Conservation (phyloP, 1,140 invertebrate species). For the Stegodyphus dumicola region DNA sequence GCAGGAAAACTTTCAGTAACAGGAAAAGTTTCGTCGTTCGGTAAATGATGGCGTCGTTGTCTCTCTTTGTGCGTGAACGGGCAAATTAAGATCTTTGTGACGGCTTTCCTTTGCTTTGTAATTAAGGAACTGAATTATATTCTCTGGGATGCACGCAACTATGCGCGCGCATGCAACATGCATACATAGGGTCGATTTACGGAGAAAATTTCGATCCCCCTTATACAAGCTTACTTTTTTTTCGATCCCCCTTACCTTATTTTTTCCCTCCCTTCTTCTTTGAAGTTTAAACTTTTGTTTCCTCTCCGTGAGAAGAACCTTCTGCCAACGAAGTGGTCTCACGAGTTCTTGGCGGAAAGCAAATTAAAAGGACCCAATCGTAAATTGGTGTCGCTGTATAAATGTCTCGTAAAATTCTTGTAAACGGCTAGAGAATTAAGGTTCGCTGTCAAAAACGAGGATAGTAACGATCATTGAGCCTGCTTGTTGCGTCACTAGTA, state of each 20-base stretch:
- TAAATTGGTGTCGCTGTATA: slow-evolving; percentile 29
- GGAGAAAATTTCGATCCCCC: too few species aligned
- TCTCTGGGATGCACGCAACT: slow-evolving; percentile 36
- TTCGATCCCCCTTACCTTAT: too few species aligned
- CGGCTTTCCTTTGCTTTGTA: slow-evolving; percentile 16
- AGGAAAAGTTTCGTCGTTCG: slow-evolving; percentile 29
- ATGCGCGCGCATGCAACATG: background rate
- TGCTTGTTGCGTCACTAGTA: too few species aligned
- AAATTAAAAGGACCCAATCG: slow-evolving; percentile 18
- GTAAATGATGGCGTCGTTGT: slow-evolving; percentile 35
- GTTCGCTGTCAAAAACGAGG: too few species aligned
- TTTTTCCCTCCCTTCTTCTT: too few species aligned
- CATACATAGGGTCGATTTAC: too few species aligned
- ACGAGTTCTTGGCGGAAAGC: background rate
- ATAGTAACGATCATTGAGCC: too few species aligned
- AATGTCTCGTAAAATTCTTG: slow-evolving; percentile 31
- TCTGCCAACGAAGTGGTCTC: slow-evolving; percentile 19
- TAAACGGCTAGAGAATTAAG: too few species aligned
- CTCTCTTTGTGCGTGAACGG: slow-evolving; percentile 27
- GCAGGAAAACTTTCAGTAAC: background rate
- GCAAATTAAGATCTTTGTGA: slow-evolving; percentile 46
- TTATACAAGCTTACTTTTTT: too few species aligned
- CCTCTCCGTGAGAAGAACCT: background rate
- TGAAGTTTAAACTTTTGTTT: too few species aligned
- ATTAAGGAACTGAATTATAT: slow-evolving; percentile 41